These are phyloP conservation scores for Neotoxoptera formosana DNA, from an alignment of 1,140 invertebrate species.

Conservation along the genomic window DNA sequence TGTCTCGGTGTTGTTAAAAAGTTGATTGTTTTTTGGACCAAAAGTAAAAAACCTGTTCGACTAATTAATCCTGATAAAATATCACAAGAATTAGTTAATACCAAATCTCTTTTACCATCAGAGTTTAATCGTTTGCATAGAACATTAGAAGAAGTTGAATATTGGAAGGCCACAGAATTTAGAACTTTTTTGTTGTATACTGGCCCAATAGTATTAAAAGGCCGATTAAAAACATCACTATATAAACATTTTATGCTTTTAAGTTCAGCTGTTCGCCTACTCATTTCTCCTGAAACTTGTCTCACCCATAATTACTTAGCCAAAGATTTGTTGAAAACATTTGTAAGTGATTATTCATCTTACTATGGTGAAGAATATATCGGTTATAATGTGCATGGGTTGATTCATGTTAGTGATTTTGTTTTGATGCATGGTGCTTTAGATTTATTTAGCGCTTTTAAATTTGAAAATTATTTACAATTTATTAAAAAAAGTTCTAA, in stretches of 20 bases:
- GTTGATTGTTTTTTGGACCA: too few relatives aligned
- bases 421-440: background rate
- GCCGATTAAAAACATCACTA: background rate
- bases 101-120: too few relatives aligned
- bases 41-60: too few relatives aligned
- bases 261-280: background rate
- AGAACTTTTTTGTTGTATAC: background rate
- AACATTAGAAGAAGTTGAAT: background rate
- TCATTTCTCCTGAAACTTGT: slow-evolving; percentile 1
- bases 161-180: background rate
- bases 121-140: background rate
- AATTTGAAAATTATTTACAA: background rate
- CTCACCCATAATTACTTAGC: background rate
- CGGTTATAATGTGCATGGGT: background rate
- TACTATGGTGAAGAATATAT: background rate
- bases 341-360: background rate
- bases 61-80: too few relatives aligned
- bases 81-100: too few relatives aligned
- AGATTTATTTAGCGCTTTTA: background rate
- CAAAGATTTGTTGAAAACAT: background rate
- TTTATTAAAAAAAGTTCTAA: background rate
- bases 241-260: background rate
- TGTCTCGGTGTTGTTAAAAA: slow-evolving; percentile 19
- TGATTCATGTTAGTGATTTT: background rate
- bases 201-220: background rate